Conservation (phyloP, 2,797 vertebrate genomes). For the Chaetodon trifasciatus region DNA sequence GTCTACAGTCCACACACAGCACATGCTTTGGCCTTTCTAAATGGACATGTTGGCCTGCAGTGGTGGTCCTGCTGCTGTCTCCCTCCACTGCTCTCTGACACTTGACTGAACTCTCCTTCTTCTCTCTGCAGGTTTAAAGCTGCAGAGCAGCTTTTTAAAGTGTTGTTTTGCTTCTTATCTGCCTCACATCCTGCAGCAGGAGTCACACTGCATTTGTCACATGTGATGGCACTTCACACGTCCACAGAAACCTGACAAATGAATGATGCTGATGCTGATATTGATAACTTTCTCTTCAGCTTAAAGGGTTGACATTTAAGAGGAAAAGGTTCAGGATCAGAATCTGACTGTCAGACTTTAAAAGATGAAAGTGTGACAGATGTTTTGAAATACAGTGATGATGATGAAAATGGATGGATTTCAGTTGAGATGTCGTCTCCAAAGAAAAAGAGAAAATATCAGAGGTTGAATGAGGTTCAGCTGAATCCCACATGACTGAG, state of each 20-base stretch:
- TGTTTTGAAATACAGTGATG: background rate
- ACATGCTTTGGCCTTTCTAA: background rate
- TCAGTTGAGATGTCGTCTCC: too few species aligned
- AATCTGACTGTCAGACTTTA: background rate
- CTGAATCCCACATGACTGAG: constrained; percentile 7
- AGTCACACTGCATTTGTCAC: constrained; percentile 39
- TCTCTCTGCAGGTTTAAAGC: constrained; percentile 10
- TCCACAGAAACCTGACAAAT: constrained; percentile 28
- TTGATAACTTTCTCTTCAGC: constrained; percentile 9
- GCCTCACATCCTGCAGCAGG: constrained; percentile 24
- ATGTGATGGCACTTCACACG: constrained; percentile 30
- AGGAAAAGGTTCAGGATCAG: background rate
- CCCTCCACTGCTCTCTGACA: background rate
- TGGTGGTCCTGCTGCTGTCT: background rate
- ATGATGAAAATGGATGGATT: too few species aligned
- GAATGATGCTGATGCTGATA: background rate
- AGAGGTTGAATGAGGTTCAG: background rate
- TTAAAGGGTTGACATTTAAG: constrained; percentile 29
- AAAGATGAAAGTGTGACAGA: background rate
- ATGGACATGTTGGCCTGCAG: background rate
- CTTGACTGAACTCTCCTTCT: background rate
- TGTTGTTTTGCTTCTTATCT: constrained; percentile 7
- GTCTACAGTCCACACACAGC: background rate
- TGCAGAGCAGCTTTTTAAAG: constrained; percentile 5
- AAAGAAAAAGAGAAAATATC: too few species aligned